Base-by-base conservation (phyloP, 2,888 invertebrate genomes). In the Chouioia cunea region DNA sequence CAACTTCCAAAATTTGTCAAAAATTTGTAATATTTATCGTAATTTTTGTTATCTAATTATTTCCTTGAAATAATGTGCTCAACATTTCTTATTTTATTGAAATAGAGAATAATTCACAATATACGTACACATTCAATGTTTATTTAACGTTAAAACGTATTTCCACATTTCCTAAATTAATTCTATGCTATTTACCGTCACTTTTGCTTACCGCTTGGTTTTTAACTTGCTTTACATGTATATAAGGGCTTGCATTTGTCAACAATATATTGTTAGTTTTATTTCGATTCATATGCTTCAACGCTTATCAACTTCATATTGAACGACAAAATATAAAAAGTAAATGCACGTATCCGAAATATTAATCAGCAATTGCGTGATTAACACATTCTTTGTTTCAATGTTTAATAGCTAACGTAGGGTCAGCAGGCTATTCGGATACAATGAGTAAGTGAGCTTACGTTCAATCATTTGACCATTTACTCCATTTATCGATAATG, bases 391-490 rank as follows among this genome's bases (percentile, higher is more conserved):
- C 71, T 58, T 66, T 72, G 58, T 77, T 79, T 81, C 76, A 75
- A 80, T 82, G 79, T 84, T 84, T 82, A 80, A 83, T 36, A 83
- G 83, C 83, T 78, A 83, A 81, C 83, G 77, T 82, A 80, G 79
- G 81, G 77, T 80, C 81, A 69, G 76, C 81, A 76, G 83, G 80
- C 74, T 80, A 81, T 73, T 79, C 79, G 72, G 85, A 84, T 79
- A 77, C 79, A 74, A 80, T 82, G 79, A 85, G 85, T 85, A 82
- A 84, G 85, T 82, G 74, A 74, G 73, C 74, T 75, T 76, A 65
- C 68, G 63, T 68, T 65, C 66, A 74, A 65, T 57, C 65, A 65
- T 53, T 66, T 64, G 44, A 44, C 18, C 58, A 71, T 52, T 53
- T 36, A 65, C 36, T 2, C 36, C 36, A 36, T 36, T 10, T 36